Percentiles rank a stretch among this genome's conserved stretches.
Conservation (phyloP, 2,888 invertebrate species). For the Eupithecia pulchellata region DNA sequence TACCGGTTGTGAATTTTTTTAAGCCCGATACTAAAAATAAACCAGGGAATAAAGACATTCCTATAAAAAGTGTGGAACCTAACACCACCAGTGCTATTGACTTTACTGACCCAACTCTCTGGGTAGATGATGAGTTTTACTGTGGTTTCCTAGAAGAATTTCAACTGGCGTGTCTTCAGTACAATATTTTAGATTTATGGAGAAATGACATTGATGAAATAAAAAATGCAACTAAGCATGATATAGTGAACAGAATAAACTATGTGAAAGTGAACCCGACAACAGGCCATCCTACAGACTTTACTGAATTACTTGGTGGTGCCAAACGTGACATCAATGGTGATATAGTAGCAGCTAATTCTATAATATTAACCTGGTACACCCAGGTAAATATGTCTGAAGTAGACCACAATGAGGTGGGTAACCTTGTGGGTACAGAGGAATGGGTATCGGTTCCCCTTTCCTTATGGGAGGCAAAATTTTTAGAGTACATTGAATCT, state of each 20-base stretch:
- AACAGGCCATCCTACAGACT: conserved; percentile 88
- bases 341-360: conserved; percentile 86
- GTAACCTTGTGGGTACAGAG: conserved; percentile 90
- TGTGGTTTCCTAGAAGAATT: conserved; percentile 87
- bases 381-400: conserved; percentile 88
- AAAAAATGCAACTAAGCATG: conserved; percentile 82
- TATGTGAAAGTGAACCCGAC: conserved; percentile 85
- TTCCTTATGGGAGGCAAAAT: conserved; percentile 87
- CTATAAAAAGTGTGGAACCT: conserved; percentile 38
- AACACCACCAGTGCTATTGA: conserved; percentile 57
- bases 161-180: conserved; percentile 86
- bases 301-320: conserved; percentile 87
- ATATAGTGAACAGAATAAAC: conserved; percentile 87
- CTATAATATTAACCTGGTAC: conserved; percentile 87
- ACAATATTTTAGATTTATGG: conserved; percentile 90
- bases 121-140: conserved; percentile 85
- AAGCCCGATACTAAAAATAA: conserved; percentile 55
- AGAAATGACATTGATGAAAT: conserved; percentile 84
- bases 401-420: conserved; percentile 87
- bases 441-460: conserved; percentile 88
- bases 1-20: conserved; percentile 76
- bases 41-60: conserved; percentile 54
- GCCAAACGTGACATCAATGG: conserved; percentile 84
- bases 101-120: conserved; percentile 84
- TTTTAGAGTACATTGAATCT: conserved; percentile 75